Base-by-base conservation (phyloP, 1,140 invertebrate genomes). In the Ganaspis sp. region DNA sequence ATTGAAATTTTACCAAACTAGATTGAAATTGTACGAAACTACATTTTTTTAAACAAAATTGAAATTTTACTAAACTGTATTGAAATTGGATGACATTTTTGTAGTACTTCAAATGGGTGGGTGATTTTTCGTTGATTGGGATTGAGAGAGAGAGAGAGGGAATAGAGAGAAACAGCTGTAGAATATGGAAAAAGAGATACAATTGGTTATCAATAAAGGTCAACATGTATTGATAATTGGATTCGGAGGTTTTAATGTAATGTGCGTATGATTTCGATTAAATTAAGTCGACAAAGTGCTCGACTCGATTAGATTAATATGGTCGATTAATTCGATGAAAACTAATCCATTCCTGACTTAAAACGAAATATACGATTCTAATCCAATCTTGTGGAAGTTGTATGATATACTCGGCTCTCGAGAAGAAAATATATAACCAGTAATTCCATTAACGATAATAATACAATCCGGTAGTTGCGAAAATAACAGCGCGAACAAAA, bases 291-390 rank as follows among this genome's bases (percentile, higher is more conserved):
- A 87, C 82, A 78, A 74, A 79, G 74, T 82, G 81, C 72, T 69
- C 85, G 72, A 80, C 83, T 85, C 81, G 85, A 87, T 88, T 87
- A 83, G 82, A 88, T 88, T 87, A 87, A 88, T 87, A 81, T 83
- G 80, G 79, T 49, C 84, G 87, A 88, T 88, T 88, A 87, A 88
- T 88, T 86, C 86, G 84, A 84, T 83, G 85, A 87, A 88, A 88
- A 88, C 87, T 88, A 88, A 88, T 88, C 87, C 84, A 81, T 64
- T 64, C 29, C 19, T 19, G 23, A 64, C 23, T 64, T 64, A 53
- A 58, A 72, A 69, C 70, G 70, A 53, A 69, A 58, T 54, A 9
- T 72, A 38, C 74, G 38, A 69, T 76, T 75, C 69, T 76, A 29
- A 40, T 37, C 40, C 71, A 45, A 49, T 38, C 37, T 23, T 49